Evolutionary conservation across 2,888 invertebrate genomes (phyloP), one percentile per base, ranked within the genome.

Genomic region (Agrochola circellaris): DNA sequence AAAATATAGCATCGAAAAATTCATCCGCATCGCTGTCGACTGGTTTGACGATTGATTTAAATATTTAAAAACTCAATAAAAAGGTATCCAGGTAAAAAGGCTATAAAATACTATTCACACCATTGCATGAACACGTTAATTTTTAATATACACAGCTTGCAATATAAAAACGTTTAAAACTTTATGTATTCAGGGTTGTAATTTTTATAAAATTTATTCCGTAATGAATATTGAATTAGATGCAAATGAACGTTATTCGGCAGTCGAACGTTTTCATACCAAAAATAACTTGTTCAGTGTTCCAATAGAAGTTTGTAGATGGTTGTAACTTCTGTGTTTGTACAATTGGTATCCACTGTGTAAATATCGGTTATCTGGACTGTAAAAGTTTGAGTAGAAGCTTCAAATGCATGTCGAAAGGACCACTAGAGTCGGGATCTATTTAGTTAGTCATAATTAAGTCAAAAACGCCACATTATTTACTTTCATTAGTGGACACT

Each of bases 201-300:
- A 70, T 78, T 75, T 51, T 64, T 58, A 56, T 54, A 71, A 62
- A 74, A 73, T 79, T 54, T 17, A 72, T 67, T 72, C 60, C 64
- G 30, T 58, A 30, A 70, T 81, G 77, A 83, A 85, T 85, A 83
- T 83, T 77, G 71, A 82, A 85, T 81, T 79, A 68, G 38, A 85
- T 79, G 81, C 80, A 83, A 83, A 87, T 83, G 70, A 84, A 80
- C 69, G 66, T 79, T 70, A 82, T 88, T 82, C 69, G 26, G 64
- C 26, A 61, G 61, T 74, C 72, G 38, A 70, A 67, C 66, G 34
- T 56, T 77, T 73, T 68, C 67, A 66, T 54, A 76, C 68, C 74
- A 72, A 74, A 81, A 83, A 80, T 80, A 83, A 80, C 77, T 80
- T 26, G 61, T 78, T 68, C 84, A 71, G 34, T 77, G 42, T 82